Evolutionary conservation across 2,113 vertebrate species (phyloP).

Genomic region (Lagopus muta): DNA sequence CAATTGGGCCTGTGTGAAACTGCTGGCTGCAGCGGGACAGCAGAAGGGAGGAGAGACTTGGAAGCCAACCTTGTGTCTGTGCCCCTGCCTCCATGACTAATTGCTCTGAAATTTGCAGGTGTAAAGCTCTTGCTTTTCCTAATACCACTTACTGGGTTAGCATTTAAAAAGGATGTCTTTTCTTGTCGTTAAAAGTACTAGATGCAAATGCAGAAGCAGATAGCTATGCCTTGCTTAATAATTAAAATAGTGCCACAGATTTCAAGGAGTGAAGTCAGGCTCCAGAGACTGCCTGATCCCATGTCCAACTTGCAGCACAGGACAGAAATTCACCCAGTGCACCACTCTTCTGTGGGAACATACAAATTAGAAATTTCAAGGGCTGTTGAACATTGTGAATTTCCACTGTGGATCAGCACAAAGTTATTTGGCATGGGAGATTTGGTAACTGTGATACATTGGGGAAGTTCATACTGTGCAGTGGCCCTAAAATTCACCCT

Average conservation of each 20-base stretch:
- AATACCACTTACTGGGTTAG: slow-evolving; percentile 30
- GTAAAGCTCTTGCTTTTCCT: not conserved
- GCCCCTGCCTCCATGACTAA: slow-evolving; percentile 50
- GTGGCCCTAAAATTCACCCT: slow-evolving; percentile 1
- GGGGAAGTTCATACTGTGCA: slow-evolving; percentile 16
- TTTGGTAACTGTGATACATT: slow-evolving; percentile 14
- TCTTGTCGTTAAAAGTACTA: not conserved
- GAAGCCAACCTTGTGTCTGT: slow-evolving; percentile 26
- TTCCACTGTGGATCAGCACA: slow-evolving; percentile 51
- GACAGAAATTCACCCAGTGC: not conserved
- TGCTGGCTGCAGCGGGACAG: not conserved
- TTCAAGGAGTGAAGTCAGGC: not conserved
- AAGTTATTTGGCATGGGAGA: slow-evolving; percentile 32
- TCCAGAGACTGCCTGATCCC: not conserved
- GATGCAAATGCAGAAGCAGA: not conserved
- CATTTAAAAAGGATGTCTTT: slow-evolving; percentile 45
- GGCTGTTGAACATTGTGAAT: not conserved
- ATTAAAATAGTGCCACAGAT: slow-evolving; percentile 2
- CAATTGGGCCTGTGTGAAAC: not conserved
- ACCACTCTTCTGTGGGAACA: not conserved
- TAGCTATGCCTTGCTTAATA: not conserved
- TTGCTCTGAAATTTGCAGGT: slow-evolving; percentile 10
- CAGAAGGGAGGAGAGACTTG: not conserved
- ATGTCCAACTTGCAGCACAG: accelerated
- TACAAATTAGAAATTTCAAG: slow-evolving; percentile 62